These are phyloP conservation scores for Dasypogon diadema DNA, from an alignment of 2,888 invertebrate genomes.

Conservation along the genomic window DNA sequence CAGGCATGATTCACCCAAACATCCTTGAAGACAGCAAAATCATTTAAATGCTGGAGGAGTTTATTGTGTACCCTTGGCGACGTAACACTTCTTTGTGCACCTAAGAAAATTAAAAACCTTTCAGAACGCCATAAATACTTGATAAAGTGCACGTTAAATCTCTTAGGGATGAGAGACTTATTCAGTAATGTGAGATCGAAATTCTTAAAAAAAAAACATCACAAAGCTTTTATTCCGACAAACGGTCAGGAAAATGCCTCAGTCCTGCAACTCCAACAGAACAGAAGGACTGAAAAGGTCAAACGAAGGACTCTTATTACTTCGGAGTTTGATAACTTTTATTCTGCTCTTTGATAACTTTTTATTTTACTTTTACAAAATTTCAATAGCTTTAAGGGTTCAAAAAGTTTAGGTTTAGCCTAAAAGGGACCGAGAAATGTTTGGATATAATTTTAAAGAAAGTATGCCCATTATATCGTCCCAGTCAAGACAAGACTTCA, in stretches of 20 bases:
- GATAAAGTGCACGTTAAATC: constrained; percentile 49
- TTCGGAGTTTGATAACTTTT: constrained; percentile 42
- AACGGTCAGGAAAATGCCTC: constrained; percentile 42
- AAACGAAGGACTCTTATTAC: constrained; percentile 48
- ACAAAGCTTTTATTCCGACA: constrained; percentile 42
- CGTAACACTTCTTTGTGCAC: constrained; percentile 47
- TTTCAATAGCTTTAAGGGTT: constrained; percentile 40
- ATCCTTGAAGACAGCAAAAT: constrained; percentile 34
- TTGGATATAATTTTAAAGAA: background rate
- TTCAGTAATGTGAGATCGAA: constrained; percentile 47
- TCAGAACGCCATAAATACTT: constrained; percentile 46
- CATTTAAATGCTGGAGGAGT: constrained; percentile 45
- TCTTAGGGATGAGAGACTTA: constrained; percentile 32
- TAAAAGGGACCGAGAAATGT: background rate
- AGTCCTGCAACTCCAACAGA: background rate
- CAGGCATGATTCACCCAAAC: constrained; percentile 40
- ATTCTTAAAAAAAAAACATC: constrained; percentile 38
- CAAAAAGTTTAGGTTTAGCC: background rate
- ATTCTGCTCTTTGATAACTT: constrained; percentile 39
- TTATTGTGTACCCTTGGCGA: constrained; percentile 30
- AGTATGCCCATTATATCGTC: too few species aligned
- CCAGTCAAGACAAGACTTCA: too few species aligned
- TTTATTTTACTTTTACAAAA: constrained; percentile 39
- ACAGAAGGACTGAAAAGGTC: constrained; percentile 23
- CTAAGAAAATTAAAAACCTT: constrained; percentile 46